phyloP scores from a whole-genome alignment of 2,888 invertebrate genomes.

The Frankliniella fusca region DNA sequence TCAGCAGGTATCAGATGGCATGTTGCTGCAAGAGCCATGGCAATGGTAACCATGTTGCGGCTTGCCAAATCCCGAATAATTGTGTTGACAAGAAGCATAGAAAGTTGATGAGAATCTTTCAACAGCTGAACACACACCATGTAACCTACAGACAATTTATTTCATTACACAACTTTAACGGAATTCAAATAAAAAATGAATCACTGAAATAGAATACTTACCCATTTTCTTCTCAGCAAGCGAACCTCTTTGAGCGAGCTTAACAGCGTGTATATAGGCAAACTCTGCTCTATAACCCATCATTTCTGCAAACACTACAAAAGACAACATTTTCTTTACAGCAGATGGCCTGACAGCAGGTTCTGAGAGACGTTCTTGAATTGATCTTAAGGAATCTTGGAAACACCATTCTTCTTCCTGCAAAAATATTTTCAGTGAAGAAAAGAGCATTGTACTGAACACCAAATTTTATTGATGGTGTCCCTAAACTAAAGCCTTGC shows the following conservation, averaged over 20 bases:
- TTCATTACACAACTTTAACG: too few species aligned
- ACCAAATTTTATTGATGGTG: too few species aligned
- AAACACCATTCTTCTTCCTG: constrained; percentile 37
- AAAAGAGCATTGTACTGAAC: background rate
- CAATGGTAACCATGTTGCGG: constrained; percentile 35
- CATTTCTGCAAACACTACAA: constrained; percentile 37
- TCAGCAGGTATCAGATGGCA: constrained; percentile 36
- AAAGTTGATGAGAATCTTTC: constrained; percentile 35
- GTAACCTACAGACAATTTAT: constrained; percentile 34
- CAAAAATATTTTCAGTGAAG: background rate
- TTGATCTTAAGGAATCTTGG: constrained; percentile 34
- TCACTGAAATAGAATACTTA: constrained; percentile 22
- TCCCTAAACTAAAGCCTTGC: too few species aligned
- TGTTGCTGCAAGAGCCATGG: constrained; percentile 36
- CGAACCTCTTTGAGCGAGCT: constrained; percentile 36
- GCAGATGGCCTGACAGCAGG: constrained; percentile 33
- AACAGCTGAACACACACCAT: constrained; percentile 37
- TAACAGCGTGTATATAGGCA: constrained; percentile 39
- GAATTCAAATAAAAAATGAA: background rate
- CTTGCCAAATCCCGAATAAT: constrained; percentile 37
- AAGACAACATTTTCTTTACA: constrained; percentile 36
- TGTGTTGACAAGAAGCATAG: constrained; percentile 37
- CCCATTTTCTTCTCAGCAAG: constrained; percentile 38
- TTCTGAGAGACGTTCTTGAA: constrained; percentile 35
- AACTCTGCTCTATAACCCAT: constrained; percentile 38